Conservation (phyloP, 2,113 vertebrate species). For the Heterochromis multidens region DNA sequence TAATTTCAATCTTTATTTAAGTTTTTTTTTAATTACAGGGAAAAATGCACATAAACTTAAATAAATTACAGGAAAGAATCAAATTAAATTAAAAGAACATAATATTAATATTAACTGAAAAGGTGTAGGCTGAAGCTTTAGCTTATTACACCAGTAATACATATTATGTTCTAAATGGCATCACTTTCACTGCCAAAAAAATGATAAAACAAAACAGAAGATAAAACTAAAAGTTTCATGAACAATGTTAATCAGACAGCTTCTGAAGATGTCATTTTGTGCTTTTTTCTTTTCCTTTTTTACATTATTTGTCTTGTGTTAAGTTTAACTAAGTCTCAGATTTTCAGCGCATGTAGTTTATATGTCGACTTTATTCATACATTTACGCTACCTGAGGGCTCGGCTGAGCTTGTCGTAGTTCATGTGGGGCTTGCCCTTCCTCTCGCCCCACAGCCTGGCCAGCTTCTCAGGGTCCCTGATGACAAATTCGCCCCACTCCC, state of each 20-base stretch:
- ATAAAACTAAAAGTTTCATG: too few relatives aligned
- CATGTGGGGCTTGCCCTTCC: slow-evolving; percentile 82
- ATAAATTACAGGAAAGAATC: neutral
- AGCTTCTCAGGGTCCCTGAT: slow-evolving; percentile 78
- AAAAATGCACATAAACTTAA: neutral
- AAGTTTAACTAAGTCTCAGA: neutral
- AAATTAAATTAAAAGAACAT: neutral
- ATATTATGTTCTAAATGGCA: too few relatives aligned
- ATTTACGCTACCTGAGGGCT: slow-evolving; percentile 70
- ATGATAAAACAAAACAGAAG: too few relatives aligned
- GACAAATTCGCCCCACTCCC: slow-evolving; percentile 81
- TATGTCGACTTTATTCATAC: too few relatives aligned
- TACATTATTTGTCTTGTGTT: neutral
- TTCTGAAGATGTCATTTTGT: too few relatives aligned
- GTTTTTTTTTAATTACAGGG: neutral
- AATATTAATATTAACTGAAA: too few relatives aligned
- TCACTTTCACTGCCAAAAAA: too few relatives aligned
- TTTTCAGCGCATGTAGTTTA: neutral
- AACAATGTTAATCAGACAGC: too few relatives aligned
- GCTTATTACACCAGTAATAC: too few relatives aligned
- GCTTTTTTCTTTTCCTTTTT: too few relatives aligned
- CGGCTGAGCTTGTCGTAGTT: slow-evolving; percentile 84
- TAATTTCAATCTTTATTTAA: neutral
- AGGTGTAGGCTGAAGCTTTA: too few relatives aligned
- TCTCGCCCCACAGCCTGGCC: slow-evolving; percentile 79